Percentiles rank a stretch among this genome's conserved stretches.
These are phyloP conservation scores for Porites evermanni DNA, from an alignment of 92 coral and sea anemone species.

Conservation along the genomic window DNA sequence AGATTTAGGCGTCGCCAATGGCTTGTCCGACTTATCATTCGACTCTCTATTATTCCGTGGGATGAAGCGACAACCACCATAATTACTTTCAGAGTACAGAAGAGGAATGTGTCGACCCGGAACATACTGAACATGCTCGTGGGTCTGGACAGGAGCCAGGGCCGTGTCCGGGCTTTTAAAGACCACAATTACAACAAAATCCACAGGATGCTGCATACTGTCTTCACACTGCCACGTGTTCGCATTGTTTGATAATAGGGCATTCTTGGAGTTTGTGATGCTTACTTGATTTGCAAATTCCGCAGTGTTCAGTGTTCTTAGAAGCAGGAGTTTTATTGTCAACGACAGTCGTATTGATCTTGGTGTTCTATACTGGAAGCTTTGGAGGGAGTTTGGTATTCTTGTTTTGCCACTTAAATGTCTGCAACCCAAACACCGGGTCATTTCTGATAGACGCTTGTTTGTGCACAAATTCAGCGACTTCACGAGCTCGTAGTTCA, in stretches of 20 bases:
- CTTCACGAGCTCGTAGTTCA: constrained; percentile 53
- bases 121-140: constrained; percentile 56
- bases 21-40: constrained; percentile 9
- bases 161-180: constrained; percentile 28
- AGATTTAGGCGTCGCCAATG: neutral
- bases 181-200: constrained; percentile 61
- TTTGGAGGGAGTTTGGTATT: constrained; percentile 41
- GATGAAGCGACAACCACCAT: neutral
- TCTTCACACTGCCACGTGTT: constrained; percentile 40
- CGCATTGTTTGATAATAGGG: constrained; percentile 44
- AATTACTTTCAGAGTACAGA: constrained; percentile 30
- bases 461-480: constrained; percentile 58
- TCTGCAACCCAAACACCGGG: constrained; percentile 48
- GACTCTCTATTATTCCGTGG: constrained; percentile 26
- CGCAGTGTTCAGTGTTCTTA: neutral
- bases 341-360: constrained; percentile 31
- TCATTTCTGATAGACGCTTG: constrained; percentile 73
- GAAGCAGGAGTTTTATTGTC: neutral
- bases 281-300: constrained; percentile 7
- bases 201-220: constrained; percentile 53
- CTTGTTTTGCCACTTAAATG: constrained; percentile 33
- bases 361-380: constrained; percentile 32
- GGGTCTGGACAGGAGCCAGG: no score
- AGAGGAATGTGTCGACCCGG: constrained; percentile 62
- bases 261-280: constrained; percentile 37